A percentile compares a stretch with the other conserved stretches of the same genome.
phyloP scores from a whole-genome alignment of 2,797 vertebrate genomes.

The Neostethus bicornis region DNA sequence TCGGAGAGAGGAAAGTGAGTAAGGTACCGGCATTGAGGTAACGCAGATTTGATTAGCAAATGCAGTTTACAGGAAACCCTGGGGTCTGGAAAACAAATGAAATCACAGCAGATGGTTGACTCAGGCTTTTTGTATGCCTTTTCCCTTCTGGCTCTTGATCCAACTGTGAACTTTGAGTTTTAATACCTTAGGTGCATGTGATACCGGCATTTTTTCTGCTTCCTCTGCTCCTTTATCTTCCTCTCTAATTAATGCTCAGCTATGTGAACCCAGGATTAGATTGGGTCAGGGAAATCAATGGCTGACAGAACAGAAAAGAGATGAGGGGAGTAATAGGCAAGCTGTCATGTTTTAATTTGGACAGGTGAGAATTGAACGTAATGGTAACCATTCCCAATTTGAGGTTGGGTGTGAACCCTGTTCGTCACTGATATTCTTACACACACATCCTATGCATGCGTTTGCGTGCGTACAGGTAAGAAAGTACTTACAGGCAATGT shows the following conservation, averaged over 20 bases:
- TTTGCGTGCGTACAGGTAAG: constrained; percentile 27
- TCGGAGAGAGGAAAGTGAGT: constrained; percentile 21
- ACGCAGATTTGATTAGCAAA: constrained; percentile 40
- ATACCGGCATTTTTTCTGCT: constrained; percentile 31
- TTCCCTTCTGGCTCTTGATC: constrained; percentile 39
- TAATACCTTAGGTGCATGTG: constrained; percentile 46
- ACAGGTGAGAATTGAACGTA: constrained; percentile 24
- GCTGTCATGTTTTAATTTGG: constrained; percentile 69
- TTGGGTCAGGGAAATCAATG: constrained; percentile 75
- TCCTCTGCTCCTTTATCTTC: constrained; percentile 36
- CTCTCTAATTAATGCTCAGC: constrained; percentile 70
- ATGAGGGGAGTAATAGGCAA: constrained; percentile 48
- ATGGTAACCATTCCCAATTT: constrained; percentile 20
- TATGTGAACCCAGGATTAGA: constrained; percentile 72
- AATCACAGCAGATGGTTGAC: constrained; percentile 44
- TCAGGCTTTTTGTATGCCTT: constrained; percentile 23
- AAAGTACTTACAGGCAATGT: constrained; percentile 34
- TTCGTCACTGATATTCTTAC: constrained; percentile 15
- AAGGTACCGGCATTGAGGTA: constrained; percentile 15
- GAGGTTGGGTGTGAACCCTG: constrained; percentile 29
- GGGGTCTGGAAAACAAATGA: constrained; percentile 41
- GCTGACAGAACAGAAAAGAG: constrained; percentile 45
- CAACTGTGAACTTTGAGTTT: constrained; percentile 52
- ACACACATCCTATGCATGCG: background rate
- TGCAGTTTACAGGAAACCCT: constrained; percentile 37